phyloP scores from a whole-genome alignment of 2,797 vertebrate species.

The Helostoma temminkii region DNA sequence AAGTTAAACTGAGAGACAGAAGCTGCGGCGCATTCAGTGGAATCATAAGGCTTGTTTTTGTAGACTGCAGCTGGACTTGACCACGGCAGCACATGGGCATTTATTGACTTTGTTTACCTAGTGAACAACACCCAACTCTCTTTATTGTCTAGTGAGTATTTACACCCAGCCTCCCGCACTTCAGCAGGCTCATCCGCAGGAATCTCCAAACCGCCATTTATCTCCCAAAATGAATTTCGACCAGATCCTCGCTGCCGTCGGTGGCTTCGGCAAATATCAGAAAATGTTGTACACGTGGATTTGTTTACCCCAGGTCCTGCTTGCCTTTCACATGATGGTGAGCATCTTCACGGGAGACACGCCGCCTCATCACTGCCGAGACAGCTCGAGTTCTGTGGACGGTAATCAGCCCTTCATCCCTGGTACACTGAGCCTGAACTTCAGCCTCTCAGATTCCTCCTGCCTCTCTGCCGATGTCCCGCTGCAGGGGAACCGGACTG shows the following conservation, averaged over 20 bases:
- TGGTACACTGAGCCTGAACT: conserved; percentile 49
- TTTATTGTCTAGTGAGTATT: background rate
- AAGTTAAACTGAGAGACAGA: background rate
- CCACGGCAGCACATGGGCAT: background rate
- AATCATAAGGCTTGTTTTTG: background rate
- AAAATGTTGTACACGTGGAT: conserved; percentile 84
- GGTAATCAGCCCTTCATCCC: conserved; percentile 32
- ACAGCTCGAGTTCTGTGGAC: conserved; percentile 15
- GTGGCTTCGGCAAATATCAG: conserved; percentile 83
- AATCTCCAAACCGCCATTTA: background rate
- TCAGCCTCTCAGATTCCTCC: conserved; percentile 60
- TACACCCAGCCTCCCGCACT: background rate
- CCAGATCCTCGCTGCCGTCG: conserved; percentile 74
- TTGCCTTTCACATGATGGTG: conserved; percentile 84
- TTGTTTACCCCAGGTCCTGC: conserved; percentile 82
- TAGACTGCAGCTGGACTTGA: background rate
- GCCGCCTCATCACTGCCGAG: conserved; percentile 72
- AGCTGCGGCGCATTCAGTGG: background rate
- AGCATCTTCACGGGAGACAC: conserved; percentile 82
- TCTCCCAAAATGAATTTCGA: conserved; percentile 80
- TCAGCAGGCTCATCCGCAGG: background rate
- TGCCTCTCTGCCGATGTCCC: conserved; percentile 27
- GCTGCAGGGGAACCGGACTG: conserved; percentile 58
- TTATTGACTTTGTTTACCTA: conserved; percentile 35
- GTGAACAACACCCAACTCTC: conserved; percentile 4